Percentiles rank a stretch among this genome's conserved stretches.
phyloP scores from a whole-genome alignment of 2,797 vertebrate genomes.

The Merluccius polli region DNA sequence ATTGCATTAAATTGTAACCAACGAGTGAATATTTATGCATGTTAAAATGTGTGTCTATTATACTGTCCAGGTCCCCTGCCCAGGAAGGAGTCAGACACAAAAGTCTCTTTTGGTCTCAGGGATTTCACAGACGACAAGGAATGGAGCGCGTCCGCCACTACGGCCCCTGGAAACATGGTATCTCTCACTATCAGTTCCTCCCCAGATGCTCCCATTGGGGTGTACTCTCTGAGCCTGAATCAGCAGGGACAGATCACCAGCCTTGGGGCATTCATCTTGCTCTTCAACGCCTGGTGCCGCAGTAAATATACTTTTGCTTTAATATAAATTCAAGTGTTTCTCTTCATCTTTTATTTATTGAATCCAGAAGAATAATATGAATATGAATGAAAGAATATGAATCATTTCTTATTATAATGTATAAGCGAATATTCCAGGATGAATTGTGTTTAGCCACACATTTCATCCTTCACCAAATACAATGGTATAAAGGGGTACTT shows the following conservation, averaged over 20 bases:
- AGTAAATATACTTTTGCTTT: conserved; percentile 59
- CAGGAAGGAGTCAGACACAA: conserved; percentile 64
- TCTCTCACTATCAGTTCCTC: conserved; percentile 72
- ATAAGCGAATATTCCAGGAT: not conserved
- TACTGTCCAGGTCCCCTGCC: conserved; percentile 67
- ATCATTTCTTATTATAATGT: too few species aligned
- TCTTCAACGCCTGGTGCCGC: conserved; percentile 85
- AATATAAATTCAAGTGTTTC: conserved; percentile 16
- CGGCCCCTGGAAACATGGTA: conserved; percentile 51
- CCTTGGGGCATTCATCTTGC: conserved; percentile 78
- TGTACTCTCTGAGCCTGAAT: conserved; percentile 74
- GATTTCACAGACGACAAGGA: conserved; percentile 57
- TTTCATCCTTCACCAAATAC: not conserved
- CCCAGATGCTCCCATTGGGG: conserved; percentile 73
- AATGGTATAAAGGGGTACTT: not conserved
- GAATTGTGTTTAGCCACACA: not conserved
- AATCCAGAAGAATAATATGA: not conserved
- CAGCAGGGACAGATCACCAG: conserved; percentile 47
- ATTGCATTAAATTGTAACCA: not conserved
- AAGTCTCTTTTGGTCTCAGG: conserved; percentile 67
- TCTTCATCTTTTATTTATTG: not conserved
- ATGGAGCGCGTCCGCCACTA: conserved; percentile 72
- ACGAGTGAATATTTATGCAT: not conserved
- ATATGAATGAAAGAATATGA: not conserved
- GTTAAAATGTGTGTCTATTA: conserved; percentile 2